Base-by-base conservation (phyloP, 1,140 invertebrate species). In the Drosophila kurseongensis region DNA sequence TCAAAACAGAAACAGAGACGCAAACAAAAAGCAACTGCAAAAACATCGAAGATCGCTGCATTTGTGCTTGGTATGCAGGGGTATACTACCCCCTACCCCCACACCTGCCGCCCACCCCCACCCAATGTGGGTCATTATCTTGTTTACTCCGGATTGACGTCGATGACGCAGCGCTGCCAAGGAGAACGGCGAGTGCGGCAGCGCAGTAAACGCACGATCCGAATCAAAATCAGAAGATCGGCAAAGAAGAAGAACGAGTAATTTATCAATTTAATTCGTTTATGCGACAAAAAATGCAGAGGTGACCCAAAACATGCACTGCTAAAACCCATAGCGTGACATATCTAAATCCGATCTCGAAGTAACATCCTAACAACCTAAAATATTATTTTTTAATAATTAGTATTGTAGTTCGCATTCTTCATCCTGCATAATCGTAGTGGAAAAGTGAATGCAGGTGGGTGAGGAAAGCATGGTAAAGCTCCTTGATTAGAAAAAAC, bases 61-160 rank as follows among this genome's bases (percentile, higher is more conserved):
- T 60, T 69, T 75, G 80, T 61, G 27, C 47, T 38, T 60, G 77
- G 81, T 72, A 83, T 84, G 80, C 76, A 59, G 54, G 40, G 40
- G 29, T 16, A 4, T 23, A 32, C 50, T 57, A 36, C 40, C 7
- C 8, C 8, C 29, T 14, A 12, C 36, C 65, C 27, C n/a, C 41
- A 9, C 36, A 14, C 8, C 10, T 23, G 23, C 13, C 3, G 10
- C 29, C n/a, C 52, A 9, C 27, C 44, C 40, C 23, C 9, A 7
- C 44, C 52, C 54, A 63, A 83, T 85, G 77, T 83, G 77, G 80
- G 80, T 83, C 81, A 85, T 83, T 83, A 83, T 83, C 80, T 83
- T 83, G 80, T 83, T 83, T 83, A 83, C 80, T 80, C 61, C 76
- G 82, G 58, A 63, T 57, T 60, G 45, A 63, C 61, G 54, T 62